phyloP scores from a whole-genome alignment of 2,113 vertebrate genomes.

The Capreolus pygargus region DNA sequence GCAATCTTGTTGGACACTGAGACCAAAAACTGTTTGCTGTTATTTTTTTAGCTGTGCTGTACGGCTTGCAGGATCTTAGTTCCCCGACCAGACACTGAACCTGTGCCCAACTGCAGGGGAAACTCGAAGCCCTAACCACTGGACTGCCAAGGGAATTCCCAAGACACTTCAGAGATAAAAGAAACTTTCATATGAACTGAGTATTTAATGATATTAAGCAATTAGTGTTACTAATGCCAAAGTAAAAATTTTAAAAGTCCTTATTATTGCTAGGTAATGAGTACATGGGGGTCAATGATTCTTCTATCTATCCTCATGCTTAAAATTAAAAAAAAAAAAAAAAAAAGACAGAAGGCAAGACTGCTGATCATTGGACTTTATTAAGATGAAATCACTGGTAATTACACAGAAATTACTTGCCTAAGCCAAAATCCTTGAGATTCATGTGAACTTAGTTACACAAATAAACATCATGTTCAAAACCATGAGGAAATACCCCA shows the following conservation, averaged over 20 bases:
- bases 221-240: neutral
- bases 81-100: neutral
- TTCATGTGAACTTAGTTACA: slow-evolving; percentile 1
- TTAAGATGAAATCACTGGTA: slow-evolving; percentile 40
- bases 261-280: neutral
- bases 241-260: neutral
- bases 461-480: slow-evolving; percentile 33
- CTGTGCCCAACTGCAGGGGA: neutral
- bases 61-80: neutral
- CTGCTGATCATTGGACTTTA: slow-evolving; percentile 49
- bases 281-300: neutral
- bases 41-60: neutral
- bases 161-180: neutral
- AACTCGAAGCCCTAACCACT: neutral
- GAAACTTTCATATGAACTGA: neutral
- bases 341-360: neutral
- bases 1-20: neutral
- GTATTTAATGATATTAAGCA: neutral
- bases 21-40: neutral
- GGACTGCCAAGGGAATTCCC: neutral
- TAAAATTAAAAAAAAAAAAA: neutral
- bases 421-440: slow-evolving; percentile 25
- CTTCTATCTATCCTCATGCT: neutral
- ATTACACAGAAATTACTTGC: slow-evolving; percentile 15
- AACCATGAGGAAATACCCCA: slow-evolving; percentile 24